A percentile compares a stretch with the other conserved stretches of the same genome.
Conservation (phyloP, 2,797 vertebrate species). For the Picus viridis region DNA sequence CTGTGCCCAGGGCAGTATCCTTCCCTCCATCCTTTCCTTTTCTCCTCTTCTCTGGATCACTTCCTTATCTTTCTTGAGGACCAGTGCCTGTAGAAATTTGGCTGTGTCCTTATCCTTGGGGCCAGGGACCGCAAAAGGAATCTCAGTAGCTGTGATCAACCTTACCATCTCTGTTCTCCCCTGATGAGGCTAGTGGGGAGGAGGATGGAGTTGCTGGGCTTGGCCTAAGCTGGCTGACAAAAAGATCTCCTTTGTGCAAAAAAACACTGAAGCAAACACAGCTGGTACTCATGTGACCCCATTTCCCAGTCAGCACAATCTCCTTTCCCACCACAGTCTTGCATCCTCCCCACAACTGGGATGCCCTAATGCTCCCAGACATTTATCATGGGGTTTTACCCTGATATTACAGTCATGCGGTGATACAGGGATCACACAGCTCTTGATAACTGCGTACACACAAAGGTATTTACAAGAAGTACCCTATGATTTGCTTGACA, state of each 20-base stretch:
- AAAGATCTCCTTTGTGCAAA: background rate
- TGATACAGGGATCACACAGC: background rate
- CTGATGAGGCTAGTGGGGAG: fast-evolving
- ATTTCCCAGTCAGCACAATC: background rate
- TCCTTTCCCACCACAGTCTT: background rate
- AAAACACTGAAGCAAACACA: background rate
- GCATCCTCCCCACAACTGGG: background rate
- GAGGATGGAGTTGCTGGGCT: background rate
- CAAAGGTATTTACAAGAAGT: background rate
- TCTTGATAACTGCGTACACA: background rate
- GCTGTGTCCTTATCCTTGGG: fast-evolving
- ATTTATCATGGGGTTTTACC: background rate
- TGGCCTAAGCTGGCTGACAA: background rate
- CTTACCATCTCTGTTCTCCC: background rate
- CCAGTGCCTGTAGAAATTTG: background rate
- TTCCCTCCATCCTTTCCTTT: background rate
- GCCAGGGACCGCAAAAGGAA: background rate
- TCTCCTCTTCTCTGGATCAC: background rate
- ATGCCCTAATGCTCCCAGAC: background rate
- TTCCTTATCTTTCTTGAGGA: background rate
- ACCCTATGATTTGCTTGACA: background rate
- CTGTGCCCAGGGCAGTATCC: background rate
- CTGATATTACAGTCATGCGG: background rate
- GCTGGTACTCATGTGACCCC: fast-evolving
- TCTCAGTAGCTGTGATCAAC: background rate